Evolutionary conservation across 2,113 vertebrate species (phyloP).

Genomic region (Osmerus eperlanus): DNA sequence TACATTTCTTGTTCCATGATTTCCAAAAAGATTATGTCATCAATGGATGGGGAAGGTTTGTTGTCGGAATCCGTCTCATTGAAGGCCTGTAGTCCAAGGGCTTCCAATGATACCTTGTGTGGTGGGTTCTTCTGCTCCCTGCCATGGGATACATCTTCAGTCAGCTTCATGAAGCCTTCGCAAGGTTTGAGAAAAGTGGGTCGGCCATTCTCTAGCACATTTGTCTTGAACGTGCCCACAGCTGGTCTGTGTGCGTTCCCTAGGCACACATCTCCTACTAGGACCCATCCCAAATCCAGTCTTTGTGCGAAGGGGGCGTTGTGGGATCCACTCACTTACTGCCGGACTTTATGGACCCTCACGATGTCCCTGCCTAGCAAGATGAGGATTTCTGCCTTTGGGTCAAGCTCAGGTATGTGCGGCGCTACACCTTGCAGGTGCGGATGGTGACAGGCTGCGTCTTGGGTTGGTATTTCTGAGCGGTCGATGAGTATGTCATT

Average conservation of each 20-base stretch:
- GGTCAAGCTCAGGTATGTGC: too few species aligned
- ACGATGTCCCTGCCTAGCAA: slow-evolving; percentile 8
- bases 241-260: slow-evolving; percentile 2
- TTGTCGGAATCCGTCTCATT: neutral
- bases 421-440: neutral
- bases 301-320: neutral
- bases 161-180: neutral
- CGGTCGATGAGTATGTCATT: neutral
- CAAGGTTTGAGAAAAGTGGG: slow-evolving; percentile 2
- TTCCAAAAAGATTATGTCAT: neutral
- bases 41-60: neutral
- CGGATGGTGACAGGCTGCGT: neutral
- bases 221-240: slow-evolving; percentile 2
- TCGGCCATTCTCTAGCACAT: slow-evolving; percentile 10
- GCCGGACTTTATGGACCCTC: slow-evolving; percentile 6
- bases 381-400: neutral
- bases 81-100: neutral
- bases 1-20: slow-evolving; percentile 9
- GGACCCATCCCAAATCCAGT: slow-evolving; percentile 17
- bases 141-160: neutral
- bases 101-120: too few species aligned
- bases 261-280: slow-evolving; percentile 15
- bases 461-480: neutral
- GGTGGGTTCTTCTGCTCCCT: too few species aligned
- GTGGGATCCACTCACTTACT: neutral